These are phyloP conservation scores for Ceratina calcarata DNA, from an alignment of 1,140 invertebrate genomes.

Conservation along the genomic window DNA sequence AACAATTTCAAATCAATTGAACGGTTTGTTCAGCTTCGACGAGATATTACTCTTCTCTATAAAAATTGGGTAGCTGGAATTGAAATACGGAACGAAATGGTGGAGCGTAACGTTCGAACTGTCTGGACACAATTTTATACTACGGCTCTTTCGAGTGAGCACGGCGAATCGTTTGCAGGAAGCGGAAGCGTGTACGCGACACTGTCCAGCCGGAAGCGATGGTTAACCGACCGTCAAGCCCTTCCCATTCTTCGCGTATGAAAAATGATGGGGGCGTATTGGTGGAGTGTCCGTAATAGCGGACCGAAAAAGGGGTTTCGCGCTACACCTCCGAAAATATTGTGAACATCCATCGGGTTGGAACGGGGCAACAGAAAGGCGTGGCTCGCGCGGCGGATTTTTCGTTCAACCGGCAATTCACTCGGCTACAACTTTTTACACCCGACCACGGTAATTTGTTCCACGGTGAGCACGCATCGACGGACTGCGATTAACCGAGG, in stretches of 20 bases:
- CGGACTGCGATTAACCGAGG: neutral
- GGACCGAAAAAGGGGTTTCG: conserved; percentile 6
- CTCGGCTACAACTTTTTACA: neutral
- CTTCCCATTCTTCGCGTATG: conserved; percentile 71
- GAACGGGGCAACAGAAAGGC: conserved; percentile 50
- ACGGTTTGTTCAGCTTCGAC: too few relatives aligned
- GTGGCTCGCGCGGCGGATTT: conserved; percentile 18
- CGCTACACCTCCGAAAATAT: conserved; percentile 39
- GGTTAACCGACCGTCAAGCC: conserved; percentile 73
- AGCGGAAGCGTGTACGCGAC: conserved; percentile 65
- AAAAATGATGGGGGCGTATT: conserved; percentile 63
- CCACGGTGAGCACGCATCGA: neutral
- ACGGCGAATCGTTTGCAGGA: conserved; percentile 43
- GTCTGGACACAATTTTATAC: conserved; percentile 21
- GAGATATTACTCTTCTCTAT: too few relatives aligned
- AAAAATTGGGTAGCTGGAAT: neutral
- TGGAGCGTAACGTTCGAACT: neutral
- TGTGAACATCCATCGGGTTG: conserved; percentile 22
- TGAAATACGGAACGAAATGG: neutral
- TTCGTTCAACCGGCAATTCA: conserved; percentile 7
- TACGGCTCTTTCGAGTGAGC: conserved; percentile 25
- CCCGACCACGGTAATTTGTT: conserved; percentile 1
- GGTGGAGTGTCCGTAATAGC: conserved; percentile 40
- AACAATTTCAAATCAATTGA: too few relatives aligned
- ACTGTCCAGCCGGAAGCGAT: conserved; percentile 66